Base-by-base conservation (phyloP, 2,888 invertebrate genomes). In the Agrotis clavis region DNA sequence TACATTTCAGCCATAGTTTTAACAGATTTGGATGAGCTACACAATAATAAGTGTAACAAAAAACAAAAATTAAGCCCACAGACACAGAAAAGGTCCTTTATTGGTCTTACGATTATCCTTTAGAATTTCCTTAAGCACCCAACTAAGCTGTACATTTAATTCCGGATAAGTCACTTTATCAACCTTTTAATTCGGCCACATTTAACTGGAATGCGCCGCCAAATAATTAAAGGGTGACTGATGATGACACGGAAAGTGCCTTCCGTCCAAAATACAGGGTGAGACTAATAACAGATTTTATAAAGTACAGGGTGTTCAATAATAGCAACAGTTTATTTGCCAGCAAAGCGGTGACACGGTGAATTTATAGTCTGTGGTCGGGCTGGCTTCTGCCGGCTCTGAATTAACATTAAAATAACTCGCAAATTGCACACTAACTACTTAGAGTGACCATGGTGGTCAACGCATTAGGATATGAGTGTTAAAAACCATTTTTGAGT, bases 391-490 rank as follows among this genome's bases (percentile, higher is more conserved):
- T 77, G 74, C 77, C 69, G 69, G 67, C 71, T 71, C 85, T 74
- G 86, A 89, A 90, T 91, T 88, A 89, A 87, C 90, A 89, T 91
- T 88, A 88, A 90, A 91, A 90, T 89, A 87, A 90, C 89, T 90
- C 82, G 71, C 87, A 88, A 90, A 89, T 89, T 89, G 87, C 83
- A 83, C 83, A 78, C 85, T 86, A 88, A 90, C 87, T 84, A 83
- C 71, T 77, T 80, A 75, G 53, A 71, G 86, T 85, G 85, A 82
- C 88, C 81, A 84, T 81, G 25, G 2, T 59, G 56, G 30, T 1
- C 5, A 9, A 16, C 41, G 35, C 47, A 66, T 63, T 77, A 77
- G 81, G 85, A 82, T 50, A 77, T n/a, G 14, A 19, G 21, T 9
- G 6, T 35, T 1, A 11, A 41, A 41, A 41, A 11, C 41, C 41